Conservation (phyloP, 2,113 vertebrate genomes). For the Chrysochloris asiatica region DNA sequence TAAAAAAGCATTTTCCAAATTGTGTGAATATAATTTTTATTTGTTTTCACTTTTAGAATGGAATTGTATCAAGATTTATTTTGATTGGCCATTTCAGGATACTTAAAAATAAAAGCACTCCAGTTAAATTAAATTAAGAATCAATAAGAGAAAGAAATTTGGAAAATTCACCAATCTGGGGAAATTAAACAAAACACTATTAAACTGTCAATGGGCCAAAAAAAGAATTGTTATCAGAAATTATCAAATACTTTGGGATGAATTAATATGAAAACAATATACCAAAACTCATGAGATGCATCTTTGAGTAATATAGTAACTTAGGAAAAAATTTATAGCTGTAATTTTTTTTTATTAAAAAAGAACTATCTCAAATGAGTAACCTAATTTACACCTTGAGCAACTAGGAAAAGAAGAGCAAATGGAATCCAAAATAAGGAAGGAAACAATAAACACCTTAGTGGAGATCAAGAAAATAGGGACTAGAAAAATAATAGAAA, state of each 20-base stretch:
- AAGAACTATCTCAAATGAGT: no score
- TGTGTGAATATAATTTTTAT: slow-evolving; percentile 8
- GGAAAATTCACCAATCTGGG: slow-evolving; percentile 25
- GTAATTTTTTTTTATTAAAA: no score
- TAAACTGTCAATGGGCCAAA: neutral
- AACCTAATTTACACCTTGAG: no score
- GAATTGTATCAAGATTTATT: slow-evolving; percentile 14
- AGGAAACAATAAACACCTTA: no score
- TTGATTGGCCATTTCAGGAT: slow-evolving; percentile 27
- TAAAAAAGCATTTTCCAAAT: neutral
- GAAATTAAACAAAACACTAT: slow-evolving; percentile 18
- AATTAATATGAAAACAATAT: slow-evolving; percentile 44
- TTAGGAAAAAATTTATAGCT: no score
- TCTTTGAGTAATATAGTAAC: no score
- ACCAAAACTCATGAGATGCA: neutral
- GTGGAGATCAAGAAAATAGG: no score
- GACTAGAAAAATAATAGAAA: no score
- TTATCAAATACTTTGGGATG: slow-evolving; percentile 27
- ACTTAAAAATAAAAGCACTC: neutral
- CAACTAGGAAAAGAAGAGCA: no score
- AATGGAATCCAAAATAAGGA: no score
- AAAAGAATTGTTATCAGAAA: neutral
- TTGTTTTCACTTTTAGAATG: slow-evolving; percentile 41
- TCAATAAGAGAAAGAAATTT: slow-evolving; percentile 37
- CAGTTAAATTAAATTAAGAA: slow-evolving; percentile 24